These are phyloP conservation scores for Trachymyrmex cornetzi DNA, from an alignment of 1,140 invertebrate genomes.

Conservation along the genomic window DNA sequence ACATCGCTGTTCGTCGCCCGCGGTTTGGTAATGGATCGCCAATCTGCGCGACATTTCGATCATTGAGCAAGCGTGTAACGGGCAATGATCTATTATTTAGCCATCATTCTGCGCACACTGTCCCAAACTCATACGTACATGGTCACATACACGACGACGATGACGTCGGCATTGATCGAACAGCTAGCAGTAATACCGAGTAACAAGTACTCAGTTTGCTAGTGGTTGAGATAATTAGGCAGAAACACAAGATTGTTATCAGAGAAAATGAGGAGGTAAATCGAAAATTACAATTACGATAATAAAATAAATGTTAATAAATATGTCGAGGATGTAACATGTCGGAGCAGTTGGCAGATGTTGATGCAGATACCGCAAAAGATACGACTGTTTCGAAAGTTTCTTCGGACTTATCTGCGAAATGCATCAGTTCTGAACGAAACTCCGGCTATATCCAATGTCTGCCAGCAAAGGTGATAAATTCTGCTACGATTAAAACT, in stretches of 20 bases:
- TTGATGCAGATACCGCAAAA: slow-evolving; percentile 58
- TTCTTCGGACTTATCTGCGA: slow-evolving; percentile 66
- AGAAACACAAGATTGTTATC: slow-evolving; percentile 23
- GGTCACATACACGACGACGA: background rate
- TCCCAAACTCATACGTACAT: too few relatives aligned
- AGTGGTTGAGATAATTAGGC: slow-evolving; percentile 14
- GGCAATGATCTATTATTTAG: slow-evolving; percentile 60
- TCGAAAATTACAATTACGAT: slow-evolving; percentile 13
- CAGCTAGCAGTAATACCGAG: slow-evolving; percentile 29
- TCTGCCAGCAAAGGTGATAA: slow-evolving; percentile 38
- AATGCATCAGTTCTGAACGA: slow-evolving; percentile 63
- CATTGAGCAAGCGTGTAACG: slow-evolving; percentile 56
- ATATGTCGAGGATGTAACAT: slow-evolving; percentile 33
- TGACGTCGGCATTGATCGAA: slow-evolving; percentile 46
- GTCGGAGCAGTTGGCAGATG: slow-evolving; percentile 38
- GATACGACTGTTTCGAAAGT: slow-evolving; percentile 67
- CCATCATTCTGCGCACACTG: slow-evolving; percentile 39
- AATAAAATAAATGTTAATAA: slow-evolving; percentile 59
- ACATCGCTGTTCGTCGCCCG: slow-evolving; percentile 53
- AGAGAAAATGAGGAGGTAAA: background rate
- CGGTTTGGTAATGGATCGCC: slow-evolving; percentile 63
- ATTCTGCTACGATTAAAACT: slow-evolving; percentile 57
- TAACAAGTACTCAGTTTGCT: slow-evolving; percentile 25
- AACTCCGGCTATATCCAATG: slow-evolving; percentile 51
- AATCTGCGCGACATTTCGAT: slow-evolving; percentile 63